Evolutionary conservation across 2,113 vertebrate species (phyloP).

Genomic region (Seriola dumerili): DNA sequence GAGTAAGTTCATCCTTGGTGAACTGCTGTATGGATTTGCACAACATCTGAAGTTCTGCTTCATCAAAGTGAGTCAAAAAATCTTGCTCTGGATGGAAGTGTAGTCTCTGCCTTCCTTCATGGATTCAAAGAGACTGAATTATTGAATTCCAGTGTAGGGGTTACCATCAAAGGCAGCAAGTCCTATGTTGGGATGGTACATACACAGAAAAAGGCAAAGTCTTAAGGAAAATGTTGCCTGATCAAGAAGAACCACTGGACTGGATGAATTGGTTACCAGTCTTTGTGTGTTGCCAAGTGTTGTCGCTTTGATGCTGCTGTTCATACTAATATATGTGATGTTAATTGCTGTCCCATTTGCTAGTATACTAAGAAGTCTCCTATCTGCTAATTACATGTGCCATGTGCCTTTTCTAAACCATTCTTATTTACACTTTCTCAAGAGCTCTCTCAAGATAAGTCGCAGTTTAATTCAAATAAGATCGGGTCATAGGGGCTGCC

Average conservation of each 20-base stretch:
- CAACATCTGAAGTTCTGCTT: slow-evolving; percentile 49
- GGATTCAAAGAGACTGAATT: slow-evolving; percentile 58
- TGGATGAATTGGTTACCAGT: not conserved
- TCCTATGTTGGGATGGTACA: slow-evolving; percentile 12
- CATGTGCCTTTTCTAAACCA: not conserved
- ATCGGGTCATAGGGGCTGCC: slow-evolving; percentile 6
- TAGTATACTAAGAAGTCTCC: not conserved
- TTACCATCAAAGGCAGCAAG: slow-evolving; percentile 55
- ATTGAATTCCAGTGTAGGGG: slow-evolving; percentile 46
- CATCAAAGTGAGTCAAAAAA: slow-evolving; percentile 44
- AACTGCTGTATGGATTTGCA: slow-evolving; percentile 35
- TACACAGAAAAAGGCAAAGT: not conserved
- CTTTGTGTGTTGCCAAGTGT: not conserved
- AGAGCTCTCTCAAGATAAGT: slow-evolving; percentile 10
- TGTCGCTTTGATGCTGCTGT: not conserved
- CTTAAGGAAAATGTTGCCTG: not conserved
- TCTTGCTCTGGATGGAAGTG: slow-evolving; percentile 20
- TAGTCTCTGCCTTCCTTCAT: slow-evolving; percentile 34
- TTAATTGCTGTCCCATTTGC: not conserved
- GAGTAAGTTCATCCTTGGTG: slow-evolving; percentile 21
- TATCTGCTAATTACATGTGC: not conserved
- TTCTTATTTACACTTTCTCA: not conserved
- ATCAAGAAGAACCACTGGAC: not conserved
- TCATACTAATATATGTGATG: not conserved
- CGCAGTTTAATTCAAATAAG: slow-evolving; percentile 18